Base-by-base conservation (phyloP, 2,888 invertebrate genomes). In the Nemurella pictetii region DNA sequence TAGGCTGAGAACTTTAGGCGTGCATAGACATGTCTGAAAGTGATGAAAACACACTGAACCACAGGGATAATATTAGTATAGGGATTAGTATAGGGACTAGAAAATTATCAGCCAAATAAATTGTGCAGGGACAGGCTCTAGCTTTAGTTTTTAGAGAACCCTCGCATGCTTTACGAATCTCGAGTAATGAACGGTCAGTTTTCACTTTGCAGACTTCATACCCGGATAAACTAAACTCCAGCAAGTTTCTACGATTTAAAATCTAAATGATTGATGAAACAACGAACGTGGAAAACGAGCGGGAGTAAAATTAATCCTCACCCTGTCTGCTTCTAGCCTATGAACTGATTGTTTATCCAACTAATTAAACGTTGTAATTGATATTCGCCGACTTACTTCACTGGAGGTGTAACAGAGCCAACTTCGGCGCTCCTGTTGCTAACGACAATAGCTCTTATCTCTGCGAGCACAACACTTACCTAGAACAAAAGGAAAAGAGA, bases 401-500 rank as follows among this genome's bases (percentile, higher is more conserved):
- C 15, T 12, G 15, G 55, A 55, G 55, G 55, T 55, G 55, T 55
- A 55, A 55, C 55, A 7, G 55, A 55, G 55, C 55, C 55, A 55
- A 12, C 55, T 55, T 12, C 20, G 3, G 1, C 15, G 20, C 1
- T 55, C 32, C 32, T 9, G 3, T 32, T 55, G 2, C 55, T 55
- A 3, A 55, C 15, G 55, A 55, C 55, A 55, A 55, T 55, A 55
- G 55, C 55, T 55, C 55, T 55, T 75, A 75, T 75, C 27, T 75
- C 75, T 4, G 26, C 75, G 7, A 27, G 15, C 12, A 27, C 75
- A 28, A 28, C 26, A 75, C 75, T 75, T 75, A 75, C 75, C 75
- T 75, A 28, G 26, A 75, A 75, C 75, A 75, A 75, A 75, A 28
- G 28, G 28, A 75, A 75, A 75, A 55, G 55, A 55, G 55, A 55